These are phyloP conservation scores for Dendrolimus punctatus DNA, from an alignment of 1,140 invertebrate species.

Conservation along the genomic window DNA sequence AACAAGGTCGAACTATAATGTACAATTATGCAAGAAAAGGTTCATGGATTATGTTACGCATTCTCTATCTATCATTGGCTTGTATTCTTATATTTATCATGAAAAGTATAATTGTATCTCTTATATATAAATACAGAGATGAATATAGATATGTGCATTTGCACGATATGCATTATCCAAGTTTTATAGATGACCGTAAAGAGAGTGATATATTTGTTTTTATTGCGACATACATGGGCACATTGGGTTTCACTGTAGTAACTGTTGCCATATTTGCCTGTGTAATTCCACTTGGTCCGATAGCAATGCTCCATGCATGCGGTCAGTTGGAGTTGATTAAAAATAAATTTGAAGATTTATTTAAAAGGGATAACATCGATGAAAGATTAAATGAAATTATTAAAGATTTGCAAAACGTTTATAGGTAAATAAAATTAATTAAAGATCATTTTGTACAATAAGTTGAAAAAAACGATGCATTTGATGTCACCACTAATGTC, in stretches of 20 bases:
- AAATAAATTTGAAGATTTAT: constrained; percentile 19
- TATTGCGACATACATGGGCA: constrained; percentile 7
- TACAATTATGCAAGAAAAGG: too few species aligned
- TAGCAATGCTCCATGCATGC: constrained; percentile 39
- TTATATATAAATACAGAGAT: constrained; percentile 3
- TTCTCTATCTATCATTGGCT: not conserved
- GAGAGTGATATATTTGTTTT: constrained; percentile 15
- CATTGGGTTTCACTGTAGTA: constrained; percentile 21
- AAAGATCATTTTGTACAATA: constrained; percentile 1
- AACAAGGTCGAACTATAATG: too few species aligned
- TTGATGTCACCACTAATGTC: not conserved
- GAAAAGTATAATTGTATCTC: not conserved
- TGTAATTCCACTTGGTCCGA: constrained; percentile 29
- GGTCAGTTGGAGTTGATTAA: constrained; percentile 31
- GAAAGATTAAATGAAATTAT: constrained; percentile 21
- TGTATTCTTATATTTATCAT: not conserved
- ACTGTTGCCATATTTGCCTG: constrained; percentile 17
- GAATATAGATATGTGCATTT: constrained; percentile 26
- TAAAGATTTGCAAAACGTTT: constrained; percentile 17
- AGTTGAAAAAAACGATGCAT: not conserved
- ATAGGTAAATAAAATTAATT: constrained; percentile 17
- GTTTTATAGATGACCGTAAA: constrained; percentile 24
- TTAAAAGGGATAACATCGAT: constrained; percentile 11
- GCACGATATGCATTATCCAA: constrained; percentile 31
- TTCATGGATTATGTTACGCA: too few species aligned